Conservation (phyloP, 23 tunicate genomes). For the Styela clava region DNA sequence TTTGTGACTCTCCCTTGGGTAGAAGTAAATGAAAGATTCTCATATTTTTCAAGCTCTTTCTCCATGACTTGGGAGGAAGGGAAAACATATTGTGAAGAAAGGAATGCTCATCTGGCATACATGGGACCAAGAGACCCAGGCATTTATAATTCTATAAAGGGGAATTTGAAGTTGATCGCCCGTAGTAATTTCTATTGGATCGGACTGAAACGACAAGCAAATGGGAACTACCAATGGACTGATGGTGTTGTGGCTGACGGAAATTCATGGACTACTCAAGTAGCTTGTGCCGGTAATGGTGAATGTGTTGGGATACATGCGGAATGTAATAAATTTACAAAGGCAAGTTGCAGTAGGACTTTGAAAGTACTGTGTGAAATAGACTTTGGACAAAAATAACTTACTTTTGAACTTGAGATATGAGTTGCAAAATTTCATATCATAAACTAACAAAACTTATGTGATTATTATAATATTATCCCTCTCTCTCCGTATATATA, state of each 20-base stretch:
- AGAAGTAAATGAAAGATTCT: neutral
- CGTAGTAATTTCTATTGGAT: neutral
- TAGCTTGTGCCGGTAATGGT: neutral
- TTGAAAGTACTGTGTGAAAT: neutral
- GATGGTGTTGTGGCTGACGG: no score
- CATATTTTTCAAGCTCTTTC: neutral
- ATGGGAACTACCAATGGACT: neutral
- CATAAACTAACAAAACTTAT: no score
- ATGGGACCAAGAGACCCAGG: neutral
- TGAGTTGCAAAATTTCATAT: no score
- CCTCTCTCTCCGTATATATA: no score
- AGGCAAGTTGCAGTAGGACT: neutral
- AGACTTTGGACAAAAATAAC: no score
- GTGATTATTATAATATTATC: no score
- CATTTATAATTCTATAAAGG: neutral
- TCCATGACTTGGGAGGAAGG: neutral
- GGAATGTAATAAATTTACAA: neutral
- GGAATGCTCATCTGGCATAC: neutral
- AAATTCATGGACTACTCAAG: no score
- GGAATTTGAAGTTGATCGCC: neutral
- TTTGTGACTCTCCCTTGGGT: neutral
- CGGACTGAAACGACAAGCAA: neutral
- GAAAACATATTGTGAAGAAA: neutral
- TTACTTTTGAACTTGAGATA: no score
- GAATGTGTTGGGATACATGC: neutral